Conservation (phyloP, 1,140 invertebrate species). For the Drosophila mauritiana region DNA sequence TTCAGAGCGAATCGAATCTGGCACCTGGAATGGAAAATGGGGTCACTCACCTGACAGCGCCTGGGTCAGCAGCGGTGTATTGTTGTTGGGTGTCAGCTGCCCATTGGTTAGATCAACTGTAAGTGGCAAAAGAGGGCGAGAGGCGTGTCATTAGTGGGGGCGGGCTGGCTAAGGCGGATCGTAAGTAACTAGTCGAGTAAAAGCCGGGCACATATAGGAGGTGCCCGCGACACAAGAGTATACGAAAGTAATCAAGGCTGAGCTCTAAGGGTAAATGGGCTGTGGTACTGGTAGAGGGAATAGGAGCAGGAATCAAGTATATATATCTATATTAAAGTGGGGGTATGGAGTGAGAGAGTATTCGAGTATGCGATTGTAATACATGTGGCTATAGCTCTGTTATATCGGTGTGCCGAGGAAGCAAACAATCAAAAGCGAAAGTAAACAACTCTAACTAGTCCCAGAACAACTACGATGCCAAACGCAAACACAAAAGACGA, state of each 20-base stretch:
- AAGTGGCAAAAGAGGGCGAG: conserved; percentile 70
- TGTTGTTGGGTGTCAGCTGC: conserved; percentile 97
- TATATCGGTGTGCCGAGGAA: conserved; percentile 44
- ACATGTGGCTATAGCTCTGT: conserved; percentile 39
- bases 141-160: conserved; percentile 47
- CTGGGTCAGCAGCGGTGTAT: conserved; percentile 96
- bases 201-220: conserved; percentile 41
- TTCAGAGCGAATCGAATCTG: too few species aligned
- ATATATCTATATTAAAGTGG: conserved; percentile 22
- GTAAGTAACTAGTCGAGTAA: conserved; percentile 59
- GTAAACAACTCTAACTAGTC: conserved; percentile 51
- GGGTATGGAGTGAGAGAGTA: conserved; percentile 47
- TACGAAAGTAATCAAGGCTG: conserved; percentile 68
- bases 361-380: conserved; percentile 44
- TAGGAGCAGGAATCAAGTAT: conserved; percentile 21
- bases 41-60: conserved; percentile 94
- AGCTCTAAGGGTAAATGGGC: conserved; percentile 31
- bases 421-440: conserved; percentile 59
- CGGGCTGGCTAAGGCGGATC: conserved; percentile 1
- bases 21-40: too few species aligned
- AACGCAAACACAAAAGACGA: conserved; percentile 45
- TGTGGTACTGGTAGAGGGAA: conserved; percentile 3
- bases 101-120: conserved; percentile 97
- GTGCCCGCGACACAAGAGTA: conserved; percentile 67
- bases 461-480: conserved; percentile 45